A percentile compares a stretch with the other conserved stretches of the same genome.
phyloP scores from a whole-genome alignment of 2,113 vertebrate genomes.

The Spheniscus mendiculus region DNA sequence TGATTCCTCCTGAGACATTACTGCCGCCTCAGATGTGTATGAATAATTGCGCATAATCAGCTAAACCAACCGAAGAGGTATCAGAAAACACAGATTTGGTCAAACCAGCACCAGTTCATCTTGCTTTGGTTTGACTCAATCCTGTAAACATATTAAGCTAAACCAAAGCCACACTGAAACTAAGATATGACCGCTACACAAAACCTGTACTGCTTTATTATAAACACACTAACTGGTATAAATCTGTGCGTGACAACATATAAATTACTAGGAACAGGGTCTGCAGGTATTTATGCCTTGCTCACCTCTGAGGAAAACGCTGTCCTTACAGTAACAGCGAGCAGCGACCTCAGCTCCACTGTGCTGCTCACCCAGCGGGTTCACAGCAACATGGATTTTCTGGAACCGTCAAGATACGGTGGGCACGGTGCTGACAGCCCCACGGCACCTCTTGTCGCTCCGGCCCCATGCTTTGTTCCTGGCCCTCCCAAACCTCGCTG shows the following conservation, averaged over 20 bases:
- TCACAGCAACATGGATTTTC: not conserved
- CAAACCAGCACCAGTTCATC: not conserved
- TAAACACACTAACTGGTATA: rapidly evolving
- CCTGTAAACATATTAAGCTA: not conserved
- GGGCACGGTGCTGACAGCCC: not conserved
- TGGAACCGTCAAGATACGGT: not conserved
- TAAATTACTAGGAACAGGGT: too few relatives aligned
- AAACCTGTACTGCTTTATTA: not conserved
- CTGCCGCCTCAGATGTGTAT: not conserved
- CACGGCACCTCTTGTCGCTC: rapidly evolving
- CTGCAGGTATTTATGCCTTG: not conserved
- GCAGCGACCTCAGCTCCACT: not conserved
- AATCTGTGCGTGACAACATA: rapidly evolving
- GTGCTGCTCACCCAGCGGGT: not conserved
- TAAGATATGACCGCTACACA: rapidly evolving
- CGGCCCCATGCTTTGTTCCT: rapidly evolving
- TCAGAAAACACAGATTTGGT: not conserved
- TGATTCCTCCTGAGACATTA: not conserved
- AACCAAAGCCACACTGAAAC: not conserved
- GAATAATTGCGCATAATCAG: not conserved
- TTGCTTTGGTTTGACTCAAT: not conserved
- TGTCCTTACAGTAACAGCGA: not conserved
- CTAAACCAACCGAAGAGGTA: not conserved
- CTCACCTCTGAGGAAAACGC: not conserved
- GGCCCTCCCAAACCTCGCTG: not conserved